Evolutionary conservation across 2,113 vertebrate genomes (phyloP), one percentile per base, ranked within the genome.

Genomic region (Oxyura jamaicensis): DNA sequence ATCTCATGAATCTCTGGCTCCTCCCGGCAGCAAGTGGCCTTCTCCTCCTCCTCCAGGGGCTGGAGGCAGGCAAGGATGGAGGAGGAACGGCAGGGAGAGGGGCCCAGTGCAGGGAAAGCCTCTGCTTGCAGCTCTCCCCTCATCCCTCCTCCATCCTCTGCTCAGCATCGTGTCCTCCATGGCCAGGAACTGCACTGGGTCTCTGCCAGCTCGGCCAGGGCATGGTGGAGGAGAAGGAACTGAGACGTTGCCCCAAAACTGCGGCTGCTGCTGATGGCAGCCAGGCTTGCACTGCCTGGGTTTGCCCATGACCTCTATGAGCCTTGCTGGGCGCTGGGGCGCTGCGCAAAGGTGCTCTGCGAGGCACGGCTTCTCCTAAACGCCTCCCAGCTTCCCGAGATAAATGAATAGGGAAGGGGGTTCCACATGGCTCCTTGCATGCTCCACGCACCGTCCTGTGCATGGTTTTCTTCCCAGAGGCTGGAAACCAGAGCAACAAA

Each of bases 131-230:
- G 48, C 77, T 65, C 72, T 80, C 46, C 33, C 53, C 26, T 71
- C 55, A 16, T 48, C 50, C 50, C 65, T 69, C 14, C 56, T 52
- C 42, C 0, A 0, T 67, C 52, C 44, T 0, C 0, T 0, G 0
- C 86, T 59, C 42, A n/a, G 35, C 31, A 1, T 26, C 6, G 0
- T 3, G 0, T 36, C 56, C 35, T 3, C 39, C 26, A 10, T 6
- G 56, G 35, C 39, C 0, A 0, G 55, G 81, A 77, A 11, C 69
- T 11, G 36, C 0, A 0, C 66, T 28, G 59, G 33, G 33, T 59
- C 46, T 66, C 75, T 78, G 50, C 71, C 46, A 71, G 52, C n/a
- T 13, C 3, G 7, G 36, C 62, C 21, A 33, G 75, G 22, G 46
- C 11, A 3, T 0, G 2, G 36, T 13, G 2, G 3, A 35, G 21